Evolutionary conservation across 2,888 invertebrate species (phyloP), one percentile per base, ranked within the genome.

Genomic region (Drosophila lacicola): DNA sequence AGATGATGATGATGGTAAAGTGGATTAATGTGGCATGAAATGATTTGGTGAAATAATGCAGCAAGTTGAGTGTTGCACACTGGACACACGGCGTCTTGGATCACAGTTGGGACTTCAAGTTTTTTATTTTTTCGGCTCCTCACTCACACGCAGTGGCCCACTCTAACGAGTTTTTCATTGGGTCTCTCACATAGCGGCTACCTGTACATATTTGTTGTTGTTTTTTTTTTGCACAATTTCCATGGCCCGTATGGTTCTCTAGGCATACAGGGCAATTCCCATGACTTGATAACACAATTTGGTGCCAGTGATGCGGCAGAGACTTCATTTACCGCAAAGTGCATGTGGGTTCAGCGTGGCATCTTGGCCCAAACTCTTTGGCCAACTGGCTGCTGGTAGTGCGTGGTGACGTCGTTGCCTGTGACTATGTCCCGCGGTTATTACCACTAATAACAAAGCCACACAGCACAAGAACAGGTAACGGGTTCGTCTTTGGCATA

Each of bases 231-330:
- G 62, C 71, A 65, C 65, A 76, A 57, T 80, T 83, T 76, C 62
- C 73, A 44, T 60, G 83, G 78, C 79, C 79, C 83, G 83, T 83
- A 80, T 80, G 79, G 76, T 53, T 71, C 62, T 63, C 19, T 74
- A 47, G 69, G 78, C 81, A 80, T 75, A 75, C 82, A 81, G 86
- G 89, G 86, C 86, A 87, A 75, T 86, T 86, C 86, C 89, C 86
- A 86, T 82, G 86, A 62, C 72, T 89, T 87, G 89, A 87, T 84
- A 87, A 88, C 89, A 88, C 81, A 86, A 83, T 86, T 85, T 88
- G 83, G 68, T 74, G 70, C 51, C 66, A 36, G 56, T 19, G 67
- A 54, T 69, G 74, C 62, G 61, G 66, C 54, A 54, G 61, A 71
- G 78, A 75, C 84, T 82, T 78, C 75, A 78, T 85, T 83, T 83